phyloP scores from a whole-genome alignment of 1,140 invertebrate genomes.

The Leguminivora glycinivorella region DNA sequence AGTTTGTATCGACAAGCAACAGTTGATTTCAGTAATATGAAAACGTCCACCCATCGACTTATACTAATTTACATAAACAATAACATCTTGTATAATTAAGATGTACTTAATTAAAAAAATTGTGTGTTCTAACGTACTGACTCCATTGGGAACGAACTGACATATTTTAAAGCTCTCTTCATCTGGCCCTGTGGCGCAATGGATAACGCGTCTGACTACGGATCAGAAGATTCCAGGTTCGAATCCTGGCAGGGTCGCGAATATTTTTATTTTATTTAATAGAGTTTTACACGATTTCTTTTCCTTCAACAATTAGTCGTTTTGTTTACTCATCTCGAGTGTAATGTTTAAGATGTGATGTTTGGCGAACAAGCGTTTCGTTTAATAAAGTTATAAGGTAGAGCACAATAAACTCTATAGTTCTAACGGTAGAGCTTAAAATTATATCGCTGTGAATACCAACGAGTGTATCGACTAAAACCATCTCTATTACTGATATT shows the following conservation, averaged over 20 bases:
- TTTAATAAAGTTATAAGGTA: conserved; percentile 34
- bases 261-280: conserved; percentile 37
- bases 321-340: conserved; percentile 47
- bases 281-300: conserved; percentile 32
- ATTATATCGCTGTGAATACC: neutral
- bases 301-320: conserved; percentile 55
- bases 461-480: neutral
- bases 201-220: conserved; percentile 96
- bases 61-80: no score
- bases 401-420: conserved; percentile 7
- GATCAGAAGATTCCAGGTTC: conserved; percentile 81
- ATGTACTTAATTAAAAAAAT: no score
- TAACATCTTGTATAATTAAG: no score
- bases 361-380: conserved; percentile 57
- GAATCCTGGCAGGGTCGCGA: conserved; percentile 73
- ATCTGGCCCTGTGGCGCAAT: conserved; percentile 90
- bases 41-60: no score
- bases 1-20: no score
- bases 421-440: neutral
- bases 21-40: no score
- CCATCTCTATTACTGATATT: neutral
- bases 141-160: neutral
- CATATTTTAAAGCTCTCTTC: conserved; percentile 17
- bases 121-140: neutral
- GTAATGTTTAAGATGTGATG: conserved; percentile 62